phyloP scores from a whole-genome alignment of 53 echinoderm and acorn worm species.

The Glandiceps talaboti region DNA sequence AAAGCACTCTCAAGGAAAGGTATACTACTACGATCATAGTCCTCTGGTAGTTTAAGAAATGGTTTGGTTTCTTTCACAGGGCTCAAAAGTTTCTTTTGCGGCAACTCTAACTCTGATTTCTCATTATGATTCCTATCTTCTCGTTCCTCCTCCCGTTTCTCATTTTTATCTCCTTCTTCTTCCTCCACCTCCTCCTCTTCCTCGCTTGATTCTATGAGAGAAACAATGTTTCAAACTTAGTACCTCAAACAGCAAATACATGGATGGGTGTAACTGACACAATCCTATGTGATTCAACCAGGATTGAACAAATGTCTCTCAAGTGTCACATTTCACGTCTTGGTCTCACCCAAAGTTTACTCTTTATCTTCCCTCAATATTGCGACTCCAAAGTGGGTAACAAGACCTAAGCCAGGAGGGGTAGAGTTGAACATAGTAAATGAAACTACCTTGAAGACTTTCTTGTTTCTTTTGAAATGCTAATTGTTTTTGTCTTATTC shows the following conservation, averaged over 20 bases:
- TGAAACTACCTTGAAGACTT: background rate
- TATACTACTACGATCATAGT: slow-evolving; percentile 1
- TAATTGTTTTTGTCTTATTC: slow-evolving; percentile 21
- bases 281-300: too few species aligned
- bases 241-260: too few species aligned
- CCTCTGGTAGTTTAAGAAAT: background rate
- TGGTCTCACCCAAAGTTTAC: too few species aligned
- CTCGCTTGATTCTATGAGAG: background rate
- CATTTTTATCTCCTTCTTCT: background rate
- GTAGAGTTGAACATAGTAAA: too few species aligned
- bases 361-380: too few species aligned
- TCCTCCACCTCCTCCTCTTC: slow-evolving; percentile 27
- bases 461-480: background rate
- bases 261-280: too few species aligned
- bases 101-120: background rate
- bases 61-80: background rate
- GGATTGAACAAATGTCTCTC: too few species aligned
- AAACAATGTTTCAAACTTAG: too few species aligned
- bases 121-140: background rate
- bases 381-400: too few species aligned
- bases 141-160: background rate
- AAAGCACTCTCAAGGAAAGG: slow-evolving; percentile 4
- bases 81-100: background rate
- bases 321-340: too few species aligned
- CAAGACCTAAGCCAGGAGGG: too few species aligned